Evolutionary conservation across 2,113 vertebrate species (phyloP), one percentile per base, ranked within the genome.

Genomic region (Rhinichthys klamathensis): DNA sequence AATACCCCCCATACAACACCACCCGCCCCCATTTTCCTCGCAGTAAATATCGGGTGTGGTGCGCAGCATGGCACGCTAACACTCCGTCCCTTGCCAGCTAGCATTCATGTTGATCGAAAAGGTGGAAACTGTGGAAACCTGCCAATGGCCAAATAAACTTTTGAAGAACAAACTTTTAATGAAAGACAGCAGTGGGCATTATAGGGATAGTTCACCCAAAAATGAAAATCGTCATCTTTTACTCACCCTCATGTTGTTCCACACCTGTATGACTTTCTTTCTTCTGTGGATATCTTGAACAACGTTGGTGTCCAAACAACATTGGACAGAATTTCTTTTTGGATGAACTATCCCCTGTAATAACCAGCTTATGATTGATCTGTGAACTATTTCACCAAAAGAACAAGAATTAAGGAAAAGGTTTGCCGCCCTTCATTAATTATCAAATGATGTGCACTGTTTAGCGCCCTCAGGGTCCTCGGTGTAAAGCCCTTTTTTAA

Each of bases 391-490:
- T 23, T 8, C 32, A 32, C 51, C 67, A 69, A 75, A 85, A 79
- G 11, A 15, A 23, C 78, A 82, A 74, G 13, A 67, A 78, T 23
- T 23, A 38, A 15, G 67, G 25, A 65, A 78, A 85, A 90, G 90
- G 91, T 91, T 89, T 86, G 89, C 80, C 87, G 82, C 72, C 54
- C 65, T 51, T 87, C 82, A 86, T 89, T 90, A 92, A 89, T 94
- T 92, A 92, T 91, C 92, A 92, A 89, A 92, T 90, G 92, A 92
- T 92, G 90, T 91, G 92, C 89, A 85, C 65, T 78, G 95, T 95
- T 94, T 91, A 92, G 94, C 91, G 94, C 96, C 96, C 91, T 80
- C 21, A 91, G 95, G 94, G 92, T 95, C 93, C 15, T 38, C 94
- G 8, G 58, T 94, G 94, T 96, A 87, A 92, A 92, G 90, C 91